Base-by-base conservation (phyloP, 2,113 vertebrate genomes). In the Pycnonotus jocosus region DNA sequence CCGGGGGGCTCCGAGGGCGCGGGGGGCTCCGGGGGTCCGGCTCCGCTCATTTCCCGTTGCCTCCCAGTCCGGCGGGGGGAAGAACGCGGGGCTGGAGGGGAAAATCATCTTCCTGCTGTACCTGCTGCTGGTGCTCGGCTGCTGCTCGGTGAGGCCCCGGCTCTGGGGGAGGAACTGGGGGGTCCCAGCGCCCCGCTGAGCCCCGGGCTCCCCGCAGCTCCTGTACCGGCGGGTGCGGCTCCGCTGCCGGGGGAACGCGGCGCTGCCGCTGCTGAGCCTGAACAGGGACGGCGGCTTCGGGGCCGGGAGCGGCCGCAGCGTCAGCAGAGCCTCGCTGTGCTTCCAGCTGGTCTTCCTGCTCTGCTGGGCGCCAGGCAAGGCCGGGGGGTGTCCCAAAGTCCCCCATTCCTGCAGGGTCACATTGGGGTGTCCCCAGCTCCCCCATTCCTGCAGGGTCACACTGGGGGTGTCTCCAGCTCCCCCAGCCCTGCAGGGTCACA, bases 341-440 rank as follows among this genome's bases (percentile, higher is more conserved):
- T 98, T 98, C 97, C 95, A 98, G 87, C 50, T 98, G 80, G 97
- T 98, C 28, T 97, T 98, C 80, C 81, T 98, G 64, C 50, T 98
- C 95, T 98, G 98, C 93, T 98, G 98, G 98, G 31, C 90, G 1
- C 98, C 98, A 97, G 98, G 98, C 97, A 79, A 68, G 94, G 18
- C 27, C 0, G 6, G 7, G 44, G 33, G 19, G 24, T 5, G 54
- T 17, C 71, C 35, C 73, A 9, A 7, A 21, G 35, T 4, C 27
- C 19, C 48, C 48, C 48, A 47, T 9, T 31, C 56, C 14, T 21
- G 38, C 27, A 42, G 38, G 38, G 38, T 42, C 62, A 31, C 42
- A 18, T 2, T n/a, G 15, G 23, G 33, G 15, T 35, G 68, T 19
- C 28, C 35, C 48, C 19, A 45, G 20, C 19, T 10, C 44, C 44